Percentiles rank a stretch among this genome's conserved stretches.
These are phyloP conservation scores for Argynnis bischoffii DNA, from an alignment of 2,888 invertebrate genomes.

Conservation along the genomic window DNA sequence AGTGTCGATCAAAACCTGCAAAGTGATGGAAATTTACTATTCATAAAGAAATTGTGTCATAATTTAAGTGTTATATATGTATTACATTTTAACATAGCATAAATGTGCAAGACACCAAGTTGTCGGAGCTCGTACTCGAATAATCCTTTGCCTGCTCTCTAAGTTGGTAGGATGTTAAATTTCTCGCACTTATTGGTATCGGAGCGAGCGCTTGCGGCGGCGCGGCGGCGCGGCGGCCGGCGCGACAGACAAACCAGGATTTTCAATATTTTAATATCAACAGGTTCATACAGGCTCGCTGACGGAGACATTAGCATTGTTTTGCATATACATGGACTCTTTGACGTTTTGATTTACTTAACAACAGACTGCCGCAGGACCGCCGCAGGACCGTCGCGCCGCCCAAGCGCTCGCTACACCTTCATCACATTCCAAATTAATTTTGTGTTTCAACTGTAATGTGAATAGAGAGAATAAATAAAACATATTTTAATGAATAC, in stretches of 20 bases:
- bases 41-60: conserved; percentile 2
- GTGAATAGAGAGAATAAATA: conserved; percentile 53
- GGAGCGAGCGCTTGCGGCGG: conserved; percentile 3
- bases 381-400: too few species aligned
- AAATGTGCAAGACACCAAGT: neutral
- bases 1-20: neutral
- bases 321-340: too few species aligned
- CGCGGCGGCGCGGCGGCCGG: neutral
- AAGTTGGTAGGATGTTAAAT: neutral
- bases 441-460: conserved; percentile 49
- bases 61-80: conserved; percentile 15
- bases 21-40: neutral
- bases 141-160: conserved; percentile 14
- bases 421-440: conserved; percentile 53
- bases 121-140: conserved; percentile 4
- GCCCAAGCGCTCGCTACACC: conserved; percentile 11
- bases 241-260: too few species aligned
- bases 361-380: too few species aligned
- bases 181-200: neutral
- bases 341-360: too few species aligned
- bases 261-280: neutral
- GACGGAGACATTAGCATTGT: too few species aligned
- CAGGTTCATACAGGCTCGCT: too few species aligned
- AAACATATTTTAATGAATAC: conserved; percentile 56
- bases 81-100: conserved; percentile 2